Evolutionary conservation across 2,888 invertebrate species (phyloP), one percentile per base, ranked within the genome.

Genomic region (Melolontha melolontha): DNA sequence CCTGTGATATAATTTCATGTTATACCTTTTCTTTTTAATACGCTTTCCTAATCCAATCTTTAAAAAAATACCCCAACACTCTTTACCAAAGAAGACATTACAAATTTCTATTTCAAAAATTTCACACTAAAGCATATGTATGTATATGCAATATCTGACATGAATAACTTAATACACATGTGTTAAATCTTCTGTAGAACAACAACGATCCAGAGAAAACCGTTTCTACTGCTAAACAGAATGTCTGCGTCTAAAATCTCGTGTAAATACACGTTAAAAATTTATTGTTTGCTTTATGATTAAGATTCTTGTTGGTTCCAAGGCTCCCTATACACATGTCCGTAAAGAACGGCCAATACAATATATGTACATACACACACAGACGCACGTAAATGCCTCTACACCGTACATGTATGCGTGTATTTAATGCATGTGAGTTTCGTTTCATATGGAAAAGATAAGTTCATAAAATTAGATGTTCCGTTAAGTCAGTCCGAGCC

Each of bases 391-490:
- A 54, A 17, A 11, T 44, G n/a, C 11, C 42, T 11, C 12, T n/a
- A 6, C n/a, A 6, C 12, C n/a, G 5, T 41, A 5, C 41, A n/a
- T 41, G 5, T n/a, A 2, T 41, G 10, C 6, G 12, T 40, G 11
- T 39, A 14, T 39, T n/a, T 27, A 50, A 50, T 51, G 29, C n/a
- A 52, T 14, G 34, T n/a, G 34, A 17, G 54, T 12, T 16, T 10
- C 41, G 66, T 47, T 49, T 62, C 49, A 41, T 41, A 41, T 59
- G 41, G 17, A 34, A 57, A 57, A 66, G 71, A 68, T 69, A 68
- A 69, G 70, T 71, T 72, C 71, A 71, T 72, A 71, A 74, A 71
- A 74, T 74, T 72, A 71, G 71, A 66, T 54, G 67, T 74, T 64
- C 74, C 74, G 74, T 74, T 74, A 73, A 70, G 39, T 67, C 68